These are phyloP conservation scores for Apostichopus leukothele DNA, from an alignment of 53 echinoderm and acorn worm species.

Conservation along the genomic window DNA sequence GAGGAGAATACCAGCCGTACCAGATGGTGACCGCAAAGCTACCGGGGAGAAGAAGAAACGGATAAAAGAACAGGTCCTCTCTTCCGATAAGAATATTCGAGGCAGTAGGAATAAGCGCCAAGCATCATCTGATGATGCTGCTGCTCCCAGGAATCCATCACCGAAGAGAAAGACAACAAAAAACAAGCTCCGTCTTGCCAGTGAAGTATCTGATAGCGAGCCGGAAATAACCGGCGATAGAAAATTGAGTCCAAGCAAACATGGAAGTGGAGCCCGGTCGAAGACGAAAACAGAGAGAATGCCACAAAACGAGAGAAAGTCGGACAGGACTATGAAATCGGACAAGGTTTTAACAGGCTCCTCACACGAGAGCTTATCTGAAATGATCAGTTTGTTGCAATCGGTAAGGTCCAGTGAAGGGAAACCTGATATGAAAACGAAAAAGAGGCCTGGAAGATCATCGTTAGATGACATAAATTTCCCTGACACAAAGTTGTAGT, in stretches of 20 bases:
- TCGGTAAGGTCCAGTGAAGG: conserved; percentile 5
- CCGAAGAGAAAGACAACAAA: background rate
- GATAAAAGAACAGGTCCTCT: conserved; percentile 21
- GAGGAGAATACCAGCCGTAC: background rate
- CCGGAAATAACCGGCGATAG: background rate
- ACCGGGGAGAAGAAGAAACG: conserved; percentile 23
- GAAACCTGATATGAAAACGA: background rate
- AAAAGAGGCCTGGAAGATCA: conserved; percentile 1
- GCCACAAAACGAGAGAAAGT: background rate
- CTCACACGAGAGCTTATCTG: conserved; percentile 5
- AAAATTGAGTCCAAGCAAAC: background rate
- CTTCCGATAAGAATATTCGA: background rate
- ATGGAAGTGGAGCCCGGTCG: conserved; percentile 6
- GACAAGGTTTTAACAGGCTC: background rate
- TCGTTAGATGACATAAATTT: background rate
- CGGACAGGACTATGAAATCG: background rate
- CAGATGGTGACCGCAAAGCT: background rate
- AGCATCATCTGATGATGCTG: background rate
- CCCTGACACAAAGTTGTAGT: conserved; percentile 6
- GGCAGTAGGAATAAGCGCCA: background rate
- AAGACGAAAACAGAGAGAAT: background rate
- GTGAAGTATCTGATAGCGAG: background rate
- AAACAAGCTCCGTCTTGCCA: background rate
- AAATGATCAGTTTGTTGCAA: conserved; percentile 10
- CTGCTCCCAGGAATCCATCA: background rate